A percentile compares a stretch with the other conserved stretches of the same genome.
Conservation (phyloP, 2,888 invertebrate genomes). For the Tinea trinotella region DNA sequence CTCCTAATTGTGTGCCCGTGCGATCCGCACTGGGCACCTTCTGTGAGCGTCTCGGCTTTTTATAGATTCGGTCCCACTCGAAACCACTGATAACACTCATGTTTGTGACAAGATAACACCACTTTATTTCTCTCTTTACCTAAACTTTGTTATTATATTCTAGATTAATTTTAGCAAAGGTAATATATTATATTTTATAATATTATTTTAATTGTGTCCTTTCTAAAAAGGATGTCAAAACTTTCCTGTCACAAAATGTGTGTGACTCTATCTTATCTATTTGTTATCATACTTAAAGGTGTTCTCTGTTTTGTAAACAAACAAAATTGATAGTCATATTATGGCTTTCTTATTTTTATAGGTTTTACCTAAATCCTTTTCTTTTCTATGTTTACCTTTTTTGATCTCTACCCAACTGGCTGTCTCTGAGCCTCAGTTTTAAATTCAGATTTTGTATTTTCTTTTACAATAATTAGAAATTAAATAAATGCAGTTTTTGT, state of each 20-base stretch:
- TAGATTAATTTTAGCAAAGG: not conserved
- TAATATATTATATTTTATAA: not conserved
- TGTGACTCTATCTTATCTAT: slow-evolving; percentile 3
- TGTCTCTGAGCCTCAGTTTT: too few species aligned
- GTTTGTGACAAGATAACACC: not conserved
- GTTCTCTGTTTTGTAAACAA: slow-evolving; percentile 9
- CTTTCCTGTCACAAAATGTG: not conserved
- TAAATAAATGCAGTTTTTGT: not conserved
- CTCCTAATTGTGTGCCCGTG: slow-evolving; percentile 48
- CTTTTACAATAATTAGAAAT: too few species aligned
- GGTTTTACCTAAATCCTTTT: not conserved
- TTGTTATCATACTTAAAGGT: slow-evolving; percentile 1
- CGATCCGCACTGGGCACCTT: slow-evolving; percentile 63
- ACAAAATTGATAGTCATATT: not conserved
- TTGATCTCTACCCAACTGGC: too few species aligned
- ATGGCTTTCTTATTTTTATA: not conserved
- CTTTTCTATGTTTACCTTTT: not conserved
- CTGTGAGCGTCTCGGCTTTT: slow-evolving; percentile 3
- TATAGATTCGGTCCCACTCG: slow-evolving; percentile 19
- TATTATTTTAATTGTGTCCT: not conserved
- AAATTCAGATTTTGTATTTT: too few species aligned
- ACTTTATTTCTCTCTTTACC: not conserved
- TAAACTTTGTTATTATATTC: not conserved
- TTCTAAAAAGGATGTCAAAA: not conserved
- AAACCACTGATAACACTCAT: not conserved